Conservation (phyloP, 2,888 invertebrate genomes). For the Creontiades dilutus region DNA sequence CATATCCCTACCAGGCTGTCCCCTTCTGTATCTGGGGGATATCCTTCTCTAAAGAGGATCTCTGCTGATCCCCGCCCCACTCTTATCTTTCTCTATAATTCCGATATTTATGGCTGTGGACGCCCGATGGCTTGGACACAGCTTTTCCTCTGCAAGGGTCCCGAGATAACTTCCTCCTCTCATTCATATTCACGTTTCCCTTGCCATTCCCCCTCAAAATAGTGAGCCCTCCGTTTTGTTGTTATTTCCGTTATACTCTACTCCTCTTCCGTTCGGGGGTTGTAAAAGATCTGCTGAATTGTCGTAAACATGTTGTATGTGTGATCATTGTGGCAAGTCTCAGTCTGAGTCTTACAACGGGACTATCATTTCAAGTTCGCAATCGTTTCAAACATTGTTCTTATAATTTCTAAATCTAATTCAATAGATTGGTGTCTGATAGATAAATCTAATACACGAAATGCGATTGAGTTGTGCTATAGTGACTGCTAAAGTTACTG, state of each 20-base stretch:
- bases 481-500: neutral
- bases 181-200: conserved; percentile 69
- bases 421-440: too few relatives aligned
- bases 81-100: conserved; percentile 64
- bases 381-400: too few relatives aligned
- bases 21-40: conserved; percentile 55
- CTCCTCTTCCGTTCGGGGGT: conserved; percentile 30
- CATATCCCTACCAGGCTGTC: conserved; percentile 33
- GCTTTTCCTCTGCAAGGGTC: conserved; percentile 46
- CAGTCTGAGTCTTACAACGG: neutral
- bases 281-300: conserved; percentile 66
- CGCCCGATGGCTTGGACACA: conserved; percentile 57
- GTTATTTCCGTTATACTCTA: conserved; percentile 58
- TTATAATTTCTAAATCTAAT: too few relatives aligned
- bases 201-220: conserved; percentile 47
- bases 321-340: neutral
- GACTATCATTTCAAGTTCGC: too few relatives aligned
- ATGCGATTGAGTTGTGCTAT: neutral
- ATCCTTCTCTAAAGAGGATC: conserved; percentile 59
- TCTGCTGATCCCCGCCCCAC: conserved; percentile 49
- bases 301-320: conserved; percentile 61
- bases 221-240: conserved; percentile 68
- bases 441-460: neutral
- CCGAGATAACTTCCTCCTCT: conserved; percentile 68
- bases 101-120: conserved; percentile 64